Evolutionary conservation across 2,888 invertebrate genomes (phyloP), one percentile per base, ranked within the genome.

Genomic region (Cantharis lateralis): DNA sequence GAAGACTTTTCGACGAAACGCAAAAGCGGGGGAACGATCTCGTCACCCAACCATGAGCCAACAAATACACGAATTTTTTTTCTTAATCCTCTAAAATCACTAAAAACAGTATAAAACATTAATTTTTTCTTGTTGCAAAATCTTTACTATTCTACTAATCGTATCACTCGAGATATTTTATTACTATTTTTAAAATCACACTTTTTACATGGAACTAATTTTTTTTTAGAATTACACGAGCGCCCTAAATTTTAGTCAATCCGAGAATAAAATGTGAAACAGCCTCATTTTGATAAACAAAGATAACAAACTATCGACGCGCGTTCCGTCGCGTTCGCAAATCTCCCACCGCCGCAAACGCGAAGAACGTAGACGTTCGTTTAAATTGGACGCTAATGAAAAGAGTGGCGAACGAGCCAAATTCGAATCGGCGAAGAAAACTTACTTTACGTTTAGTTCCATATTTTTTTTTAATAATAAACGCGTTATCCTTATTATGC

Each of bases 31-130:
- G 83, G 84, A 80, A 82, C 73, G 24, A 78, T 75, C 24, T 24
- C 84, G 85, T 83, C 86, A 82, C 84, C 78, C 86, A 87, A 87
- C 86, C 87, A 87, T 85, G 87, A 87, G 84, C 72, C 75, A 77
- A 78, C 74, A 72, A 75, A 80, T 78, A 79, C 72, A 81, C 79
- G 77, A 48, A 72, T 76, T 62, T 69, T 77, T 26, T 80, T 73
- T 81, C 80, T 73, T 81, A 80, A 74, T 75, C 74, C 62, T 64
- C 77, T 77, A 77, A 48, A 48, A 73, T 74, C 66, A 48, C 78
- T 76, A 80, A 77, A 79, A 74, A 66, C 72, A 73, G 71, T 74
- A 78, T 76, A 72, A 64, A 75, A 73, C 26, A 72, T 75, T 78
- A 66, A 15, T 48, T 32, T 68, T 68, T 20, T 72, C 66, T 15